Conservation (phyloP, 2,888 invertebrate genomes). For the Esperia sulphurella region DNA sequence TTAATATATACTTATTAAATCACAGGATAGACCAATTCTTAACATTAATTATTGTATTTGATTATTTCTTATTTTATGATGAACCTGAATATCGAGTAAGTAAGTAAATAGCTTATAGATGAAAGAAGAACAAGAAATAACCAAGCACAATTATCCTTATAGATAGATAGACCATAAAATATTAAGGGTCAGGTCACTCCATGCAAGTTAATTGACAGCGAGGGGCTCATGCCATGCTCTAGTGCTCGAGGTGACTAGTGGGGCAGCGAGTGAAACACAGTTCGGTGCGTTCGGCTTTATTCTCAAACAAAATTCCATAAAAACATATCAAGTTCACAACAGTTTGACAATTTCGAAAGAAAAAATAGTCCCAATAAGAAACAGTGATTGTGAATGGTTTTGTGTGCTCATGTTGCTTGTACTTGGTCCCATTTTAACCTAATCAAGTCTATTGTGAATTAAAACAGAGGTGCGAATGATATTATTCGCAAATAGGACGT, state of each 20-base stretch:
- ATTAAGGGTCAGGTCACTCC: constrained; percentile 32
- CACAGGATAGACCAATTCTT: too few species aligned
- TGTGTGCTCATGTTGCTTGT: constrained; percentile 48
- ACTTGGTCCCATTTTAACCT: constrained; percentile 18
- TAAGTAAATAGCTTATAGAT: constrained; percentile 10
- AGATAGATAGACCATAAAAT: constrained; percentile 13
- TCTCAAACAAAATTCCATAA: constrained; percentile 53
- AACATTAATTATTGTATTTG: too few species aligned
- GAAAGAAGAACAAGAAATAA: constrained; percentile 29
- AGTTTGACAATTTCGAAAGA: constrained; percentile 57
- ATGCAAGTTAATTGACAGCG: constrained; percentile 57
- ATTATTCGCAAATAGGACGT: constrained; percentile 40
- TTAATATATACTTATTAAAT: neutral
- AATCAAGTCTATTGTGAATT: constrained; percentile 19
- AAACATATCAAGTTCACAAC: constrained; percentile 40
- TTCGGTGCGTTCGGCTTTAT: constrained; percentile 75
- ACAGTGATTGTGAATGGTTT: constrained; percentile 50
- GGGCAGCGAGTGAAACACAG: constrained; percentile 77
- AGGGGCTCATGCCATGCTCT: constrained; percentile 67
- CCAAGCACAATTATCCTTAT: constrained; percentile 32
- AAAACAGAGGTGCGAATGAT: constrained; percentile 35
- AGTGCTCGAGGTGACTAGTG: constrained; percentile 57
- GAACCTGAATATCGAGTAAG: too few species aligned
- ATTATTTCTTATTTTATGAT: too few species aligned
- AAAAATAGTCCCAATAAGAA: constrained; percentile 45